Percentiles rank a stretch among this genome's conserved stretches.
Conservation (phyloP, 37 sponge, comb jelly and placozoan species). For the Aplysina aerophoba region DNA sequence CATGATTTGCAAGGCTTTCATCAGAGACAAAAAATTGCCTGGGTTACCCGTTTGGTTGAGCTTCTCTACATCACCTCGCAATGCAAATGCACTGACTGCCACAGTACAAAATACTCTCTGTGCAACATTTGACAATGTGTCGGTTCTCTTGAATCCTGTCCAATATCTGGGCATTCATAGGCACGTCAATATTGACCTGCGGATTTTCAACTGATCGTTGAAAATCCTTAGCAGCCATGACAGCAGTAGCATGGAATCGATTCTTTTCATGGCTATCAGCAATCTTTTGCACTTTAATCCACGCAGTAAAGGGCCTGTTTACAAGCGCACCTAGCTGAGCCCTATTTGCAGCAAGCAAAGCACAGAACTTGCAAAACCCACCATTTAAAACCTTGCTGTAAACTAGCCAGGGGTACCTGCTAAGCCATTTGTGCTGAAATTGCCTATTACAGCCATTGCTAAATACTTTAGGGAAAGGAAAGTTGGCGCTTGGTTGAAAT, state of each 20-base stretch:
- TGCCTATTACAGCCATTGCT: conserved; percentile 38
- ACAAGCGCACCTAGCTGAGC: conserved; percentile 27
- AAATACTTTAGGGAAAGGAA: conserved; percentile 48
- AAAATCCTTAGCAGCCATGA: conserved; percentile 27
- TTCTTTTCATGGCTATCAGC: conserved; percentile 33
- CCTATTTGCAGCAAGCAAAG: background rate
- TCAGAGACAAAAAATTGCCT: conserved; percentile 40
- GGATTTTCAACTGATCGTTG: conserved; percentile 26
- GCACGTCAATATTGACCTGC: background rate
- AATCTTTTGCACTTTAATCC: conserved; percentile 40
- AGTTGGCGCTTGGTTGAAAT: conserved; percentile 10
- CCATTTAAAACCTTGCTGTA: conserved; percentile 37
- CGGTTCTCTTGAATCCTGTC: conserved; percentile 23
- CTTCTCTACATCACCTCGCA: background rate
- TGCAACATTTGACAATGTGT: background rate
- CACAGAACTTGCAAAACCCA: conserved; percentile 16
- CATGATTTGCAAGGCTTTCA: conserved; percentile 47
- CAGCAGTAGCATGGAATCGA: conserved; percentile 26
- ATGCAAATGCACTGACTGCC: background rate
- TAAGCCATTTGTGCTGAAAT: conserved; percentile 54
- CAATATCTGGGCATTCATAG: conserved; percentile 17
- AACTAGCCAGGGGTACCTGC: conserved; percentile 44
- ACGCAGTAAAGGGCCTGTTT: conserved; percentile 32
- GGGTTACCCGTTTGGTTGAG: background rate
- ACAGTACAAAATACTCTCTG: background rate